Conservation (phyloP, 2,113 vertebrate genomes). For the Anhinga rufa region DNA sequence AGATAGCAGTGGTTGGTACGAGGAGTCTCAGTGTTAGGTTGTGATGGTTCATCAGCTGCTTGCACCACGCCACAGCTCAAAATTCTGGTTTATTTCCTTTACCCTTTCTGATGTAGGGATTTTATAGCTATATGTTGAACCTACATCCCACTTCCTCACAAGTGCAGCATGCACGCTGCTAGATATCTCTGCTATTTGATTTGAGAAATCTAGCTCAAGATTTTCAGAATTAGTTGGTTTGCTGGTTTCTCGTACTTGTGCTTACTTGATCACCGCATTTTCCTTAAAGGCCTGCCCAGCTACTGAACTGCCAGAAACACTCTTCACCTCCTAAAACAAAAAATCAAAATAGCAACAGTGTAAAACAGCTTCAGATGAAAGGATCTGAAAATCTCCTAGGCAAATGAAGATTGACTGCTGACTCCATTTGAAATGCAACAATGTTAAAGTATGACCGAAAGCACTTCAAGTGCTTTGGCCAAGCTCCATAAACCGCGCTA, state of each 20-base stretch:
- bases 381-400: background rate
- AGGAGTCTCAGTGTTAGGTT: background rate
- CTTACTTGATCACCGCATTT: background rate
- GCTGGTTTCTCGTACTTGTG: background rate
- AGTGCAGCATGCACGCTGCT: background rate
- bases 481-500: constrained; percentile 17
- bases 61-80: background rate
- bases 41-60: background rate
- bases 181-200: background rate
- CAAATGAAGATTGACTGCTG: background rate
- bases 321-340: background rate
- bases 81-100: background rate
- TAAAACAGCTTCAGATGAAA: background rate
- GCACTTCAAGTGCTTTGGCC: background rate
- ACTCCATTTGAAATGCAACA: background rate
- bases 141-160: background rate
- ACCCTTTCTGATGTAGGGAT: background rate
- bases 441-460: background rate
- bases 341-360: background rate
- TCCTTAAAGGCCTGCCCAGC: background rate
- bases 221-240: background rate
- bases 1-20: background rate
- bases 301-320: background rate
- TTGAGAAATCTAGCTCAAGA: background rate
- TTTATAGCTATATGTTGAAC: background rate